Base-by-base conservation (phyloP, 2,113 vertebrate genomes). In the Chionodraco myersi region DNA sequence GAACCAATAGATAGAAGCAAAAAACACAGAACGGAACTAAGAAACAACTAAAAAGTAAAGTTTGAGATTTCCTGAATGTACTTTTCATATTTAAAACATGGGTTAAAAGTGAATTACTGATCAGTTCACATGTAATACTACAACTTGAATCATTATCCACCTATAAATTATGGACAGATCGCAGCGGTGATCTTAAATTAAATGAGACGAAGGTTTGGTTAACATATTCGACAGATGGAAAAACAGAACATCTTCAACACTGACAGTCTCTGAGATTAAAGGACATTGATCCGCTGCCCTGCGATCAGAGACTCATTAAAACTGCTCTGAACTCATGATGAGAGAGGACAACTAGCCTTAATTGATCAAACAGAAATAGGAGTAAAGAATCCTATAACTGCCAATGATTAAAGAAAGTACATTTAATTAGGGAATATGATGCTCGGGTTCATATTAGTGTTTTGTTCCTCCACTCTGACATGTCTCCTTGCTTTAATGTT, bases 61-160 rank as follows among this genome's bases (percentile, higher is more conserved):
- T 30, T 18, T 48, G 5, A 44, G 21, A 11, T 23, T 30, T 30
- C 4, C 30, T 30, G 30, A 30, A 30, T 63, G 7, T 30, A 6
- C 59, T 14, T 10, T 15, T 16, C 30, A 4, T 30, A 4, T 4
- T 30, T 30, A 30, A 30, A 4, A 30, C 30, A 4, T 1, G 11
- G 44, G 62, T 60, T 70, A 23, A 77, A 85, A 79, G 79, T 54
- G 63, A 88, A 79, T 82, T 52, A 53, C 44, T 77, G 30, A 82
- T 48, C 2, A 1, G 66, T 59, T 68, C 23, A 82, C 61, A 78
- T 47, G 59, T 7, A n/a, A 12, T 69, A 30, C 7, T 72, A 26
- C 44, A 47, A 47, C 72, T 66, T 57, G 51, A 51, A 85, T 85
- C 1, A 72, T 57, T 68, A 41, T 23, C 7, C 21, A 56, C 18